Conservation (phyloP, 2,113 vertebrate species). For the Lepus europaeus region DNA sequence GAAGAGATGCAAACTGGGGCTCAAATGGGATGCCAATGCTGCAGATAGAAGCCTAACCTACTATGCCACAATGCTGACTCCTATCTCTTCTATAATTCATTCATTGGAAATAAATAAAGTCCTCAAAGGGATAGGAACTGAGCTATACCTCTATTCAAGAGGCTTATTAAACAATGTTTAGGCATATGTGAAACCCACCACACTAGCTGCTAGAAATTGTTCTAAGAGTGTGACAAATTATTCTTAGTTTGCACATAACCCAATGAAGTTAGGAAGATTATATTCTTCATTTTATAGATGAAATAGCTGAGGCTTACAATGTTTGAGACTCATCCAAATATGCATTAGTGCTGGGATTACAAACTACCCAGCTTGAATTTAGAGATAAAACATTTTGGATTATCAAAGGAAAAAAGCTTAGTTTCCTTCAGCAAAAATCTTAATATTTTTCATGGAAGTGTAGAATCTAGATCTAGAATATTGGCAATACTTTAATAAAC, state of each 20-base stretch:
- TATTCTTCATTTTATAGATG: not conserved
- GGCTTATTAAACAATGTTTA: not conserved
- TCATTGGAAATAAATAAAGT: not conserved
- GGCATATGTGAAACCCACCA: not conserved
- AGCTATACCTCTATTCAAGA: not conserved
- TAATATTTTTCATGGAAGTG: conserved; percentile 32
- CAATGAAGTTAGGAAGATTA: not conserved
- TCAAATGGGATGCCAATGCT: no score
- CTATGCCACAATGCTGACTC: no score
- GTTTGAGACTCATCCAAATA: not conserved
- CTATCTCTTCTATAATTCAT: no score
- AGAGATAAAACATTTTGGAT: not conserved
- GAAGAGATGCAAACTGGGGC: no score
- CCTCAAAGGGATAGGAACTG: not conserved
- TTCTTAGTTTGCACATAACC: not conserved
- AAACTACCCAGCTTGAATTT: not conserved
- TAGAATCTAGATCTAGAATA: not conserved
- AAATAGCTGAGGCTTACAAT: not conserved
- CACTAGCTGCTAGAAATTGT: not conserved
- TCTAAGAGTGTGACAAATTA: not conserved
- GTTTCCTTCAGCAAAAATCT: not conserved
- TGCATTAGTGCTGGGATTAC: not conserved
- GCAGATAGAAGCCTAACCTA: no score
- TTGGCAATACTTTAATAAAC: not conserved
- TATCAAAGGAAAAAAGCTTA: not conserved